Evolutionary conservation across 2,797 vertebrate species (phyloP), one percentile per base, ranked within the genome.

Genomic region (Masticophis lateralis): DNA sequence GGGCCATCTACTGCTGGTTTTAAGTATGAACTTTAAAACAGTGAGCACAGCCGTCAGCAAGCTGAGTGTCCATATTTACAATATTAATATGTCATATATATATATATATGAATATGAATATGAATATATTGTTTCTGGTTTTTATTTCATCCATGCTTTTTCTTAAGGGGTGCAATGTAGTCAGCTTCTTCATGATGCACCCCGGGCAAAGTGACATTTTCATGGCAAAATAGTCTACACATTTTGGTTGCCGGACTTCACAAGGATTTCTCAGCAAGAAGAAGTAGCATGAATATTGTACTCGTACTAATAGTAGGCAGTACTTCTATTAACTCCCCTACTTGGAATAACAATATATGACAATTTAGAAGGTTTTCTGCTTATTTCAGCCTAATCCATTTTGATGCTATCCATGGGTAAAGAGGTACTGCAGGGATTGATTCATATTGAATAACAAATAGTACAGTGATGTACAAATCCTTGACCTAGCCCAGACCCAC

Each of bases 1-100:
- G 96, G 97, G 98, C 98, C 98, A 98, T 95, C 98, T 98, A 97
- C 98, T 97, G 98, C 97, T 97, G 91, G 91, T 93, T 97, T 98
- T 94, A 95, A 97, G 97, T 97, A 98, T 97, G 95, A 90, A 95
- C 96, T 97, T 83, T 69, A 63, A 87, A 87, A 90, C 61, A 28
- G 27, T 92, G 91, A 95, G 22, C 8, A 53, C 27, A 18, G 8
- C 8, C 25, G n/a, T n/a, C 88, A 61, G 22, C 12, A 89, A 32
- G 16, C 18, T 87, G 20, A 25, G 22, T 47, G 1, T 61, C 18
- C 0, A 91, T 28, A 9, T 9, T 89, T 90, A 61, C 90, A 92
- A 74, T 28, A 94, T 87, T 14, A 2, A 53, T 86, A 83, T 28
- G 27, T 13, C 12, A 28, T 12, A n/a, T n/a, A n/a, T n/a, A n/a